Base-by-base conservation (phyloP, 2,797 vertebrate species). In the Melanogrammus aeglefinus region DNA sequence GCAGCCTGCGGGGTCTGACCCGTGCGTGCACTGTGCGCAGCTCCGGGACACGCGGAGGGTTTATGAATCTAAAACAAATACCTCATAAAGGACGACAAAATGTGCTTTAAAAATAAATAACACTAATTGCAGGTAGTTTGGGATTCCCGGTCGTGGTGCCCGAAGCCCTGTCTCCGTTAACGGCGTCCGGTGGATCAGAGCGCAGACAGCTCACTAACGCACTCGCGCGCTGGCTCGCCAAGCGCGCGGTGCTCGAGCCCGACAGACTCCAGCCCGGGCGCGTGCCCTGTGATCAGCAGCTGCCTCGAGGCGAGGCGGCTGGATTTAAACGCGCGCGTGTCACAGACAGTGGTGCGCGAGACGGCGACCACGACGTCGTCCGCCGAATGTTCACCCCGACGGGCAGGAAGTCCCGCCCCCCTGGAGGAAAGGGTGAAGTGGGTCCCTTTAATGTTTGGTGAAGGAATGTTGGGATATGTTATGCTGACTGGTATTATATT, bases 221-320 rank as follows among this genome's bases (percentile, higher is more conserved):
- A 51, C 31, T 16, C 9, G 2, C 16, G 35, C 29, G 27, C 80
- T 76, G 84, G 47, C 38, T 66, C 72, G 81, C 87, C 81, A 86
- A 71, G 85, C 84, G 86, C 86, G 35, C 81, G 84, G 82, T 79
- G 79, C 77, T 74, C 44, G 72, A 29, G 78, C 76, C 57, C 72
- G 73, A 72, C 27, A 33, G 29, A 8, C 21, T 63, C 70, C 33
- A 71, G 75, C 69, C 66, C 35, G 78, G 75, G 79, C 75, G 75
- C 73, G 75, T 75, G 76, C 72, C 78, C 74, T 75, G 78, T 77
- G 82, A 86, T 72, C 78, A 87, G 86, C 90, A 89, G 89, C 91
- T 91, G 90, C 88, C 86, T 85, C 75, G 87, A 90, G 86, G 91
- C 75, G 87, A 90, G 90, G 91, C 90, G 91, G 90, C 88, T 85